phyloP scores from a whole-genome alignment of 37 sponge, comb jelly and placozoan species.

The Lycopodina hypogea region DNA sequence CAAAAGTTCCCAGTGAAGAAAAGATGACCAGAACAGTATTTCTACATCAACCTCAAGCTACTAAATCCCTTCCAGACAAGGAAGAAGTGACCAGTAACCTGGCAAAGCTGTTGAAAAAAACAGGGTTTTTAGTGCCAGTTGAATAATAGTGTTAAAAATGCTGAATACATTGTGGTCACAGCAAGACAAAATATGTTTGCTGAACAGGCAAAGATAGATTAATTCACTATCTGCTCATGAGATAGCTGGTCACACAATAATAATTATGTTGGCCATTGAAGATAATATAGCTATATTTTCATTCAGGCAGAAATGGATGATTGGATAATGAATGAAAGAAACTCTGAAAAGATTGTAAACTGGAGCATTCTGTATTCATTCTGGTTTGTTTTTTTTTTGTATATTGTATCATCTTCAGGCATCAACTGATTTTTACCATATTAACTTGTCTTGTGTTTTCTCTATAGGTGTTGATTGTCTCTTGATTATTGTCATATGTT shows the following conservation, averaged over 20 bases:
- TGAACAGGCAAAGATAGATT: neutral
- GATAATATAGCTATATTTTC: neutral
- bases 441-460: no score
- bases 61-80: neutral
- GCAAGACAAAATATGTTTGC: neutral
- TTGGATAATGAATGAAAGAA: constrained; percentile 11
- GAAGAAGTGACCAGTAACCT: neutral
- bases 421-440: no score
- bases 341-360: constrained; percentile 45
- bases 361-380: no score
- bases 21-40: no score
- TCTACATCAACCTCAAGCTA: neutral
- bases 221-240: neutral
- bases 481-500: no score
- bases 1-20: no score
- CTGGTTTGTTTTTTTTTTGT: no score
- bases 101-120: neutral
- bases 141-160: neutral
- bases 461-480: no score
- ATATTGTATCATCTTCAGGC: no score
- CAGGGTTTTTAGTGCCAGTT: neutral
- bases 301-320: constrained; percentile 21
- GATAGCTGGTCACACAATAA: no score
- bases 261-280: no score
- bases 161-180: neutral